These are phyloP conservation scores for Samia ricini DNA, from an alignment of 1,140 invertebrate species.

Conservation along the genomic window DNA sequence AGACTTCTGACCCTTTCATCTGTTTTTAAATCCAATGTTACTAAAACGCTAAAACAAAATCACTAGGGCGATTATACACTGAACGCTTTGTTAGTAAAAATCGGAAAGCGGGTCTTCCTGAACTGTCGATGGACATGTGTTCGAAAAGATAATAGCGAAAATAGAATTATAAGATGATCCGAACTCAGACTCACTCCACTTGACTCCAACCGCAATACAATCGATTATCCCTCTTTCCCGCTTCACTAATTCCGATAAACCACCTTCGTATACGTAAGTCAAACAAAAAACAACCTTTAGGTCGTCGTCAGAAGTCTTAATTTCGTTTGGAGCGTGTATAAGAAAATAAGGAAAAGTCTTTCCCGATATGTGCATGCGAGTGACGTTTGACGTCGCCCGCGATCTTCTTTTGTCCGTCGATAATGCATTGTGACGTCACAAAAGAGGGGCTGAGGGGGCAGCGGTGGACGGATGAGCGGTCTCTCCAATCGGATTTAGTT, in stretches of 20 bases:
- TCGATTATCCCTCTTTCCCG: conserved; percentile 19
- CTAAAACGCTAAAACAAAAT: too few species aligned
- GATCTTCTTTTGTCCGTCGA: conserved; percentile 34
- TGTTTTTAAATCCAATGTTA: too few species aligned
- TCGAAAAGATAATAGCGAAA: not conserved
- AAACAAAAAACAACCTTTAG: not conserved
- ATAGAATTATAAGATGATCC: not conserved
- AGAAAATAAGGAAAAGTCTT: conserved; percentile 13
- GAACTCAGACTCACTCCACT: not conserved
- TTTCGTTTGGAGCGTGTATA: not conserved
- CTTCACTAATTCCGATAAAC: conserved; percentile 9
- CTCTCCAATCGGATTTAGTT: conserved; percentile 14
- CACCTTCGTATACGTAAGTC: not conserved
- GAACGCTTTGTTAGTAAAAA: not conserved
- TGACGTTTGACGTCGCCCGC: conserved; percentile 30
- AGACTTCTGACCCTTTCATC: too few species aligned
- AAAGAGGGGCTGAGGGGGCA: conserved; percentile 1
- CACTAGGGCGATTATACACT: too few species aligned
- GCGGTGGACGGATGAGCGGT: not conserved
- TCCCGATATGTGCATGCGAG: conserved; percentile 18
- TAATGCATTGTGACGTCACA: conserved; percentile 28
- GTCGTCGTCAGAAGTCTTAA: not conserved
- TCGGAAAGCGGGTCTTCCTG: not conserved
- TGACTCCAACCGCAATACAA: conserved; percentile 18
- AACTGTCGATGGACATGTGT: not conserved